These are phyloP conservation scores for Schizothorax lantsangensis DNA, from an alignment of 2,797 vertebrate species.

Conservation along the genomic window DNA sequence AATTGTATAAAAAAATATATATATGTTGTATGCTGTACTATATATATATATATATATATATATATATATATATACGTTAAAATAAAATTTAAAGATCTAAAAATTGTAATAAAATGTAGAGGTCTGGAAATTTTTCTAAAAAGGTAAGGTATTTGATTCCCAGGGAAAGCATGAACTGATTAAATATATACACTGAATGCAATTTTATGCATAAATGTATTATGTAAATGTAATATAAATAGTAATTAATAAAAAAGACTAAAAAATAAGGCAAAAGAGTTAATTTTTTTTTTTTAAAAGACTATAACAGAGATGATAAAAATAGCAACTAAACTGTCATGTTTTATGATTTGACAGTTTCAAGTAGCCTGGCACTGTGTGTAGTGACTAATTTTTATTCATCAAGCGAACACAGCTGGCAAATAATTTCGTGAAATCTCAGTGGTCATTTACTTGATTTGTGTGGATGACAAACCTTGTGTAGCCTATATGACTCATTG, in stretches of 20 bases:
- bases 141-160: neutral
- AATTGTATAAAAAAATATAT: neutral
- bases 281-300: no score
- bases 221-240: neutral
- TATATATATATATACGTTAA: neutral
- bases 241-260: neutral
- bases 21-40: neutral
- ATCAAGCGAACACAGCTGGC: constrained; percentile 17
- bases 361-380: neutral
- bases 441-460: constrained; percentile 33
- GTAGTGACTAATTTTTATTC: constrained; percentile 5
- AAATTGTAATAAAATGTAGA: neutral
- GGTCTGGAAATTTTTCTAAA: neutral
- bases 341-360: constrained; percentile 3
- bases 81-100: neutral
- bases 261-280: neutral
- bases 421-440: constrained; percentile 1
- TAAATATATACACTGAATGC: neutral
- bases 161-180: neutral
- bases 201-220: neutral
- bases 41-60: neutral
- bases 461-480: neutral
- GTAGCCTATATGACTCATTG: constrained; percentile 9
- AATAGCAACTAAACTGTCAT: neutral
- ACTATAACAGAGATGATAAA: neutral